A percentile compares a stretch with the other conserved stretches of the same genome.
phyloP scores from a whole-genome alignment of 2,888 invertebrate genomes.

The Scaeva pyrastri region DNA sequence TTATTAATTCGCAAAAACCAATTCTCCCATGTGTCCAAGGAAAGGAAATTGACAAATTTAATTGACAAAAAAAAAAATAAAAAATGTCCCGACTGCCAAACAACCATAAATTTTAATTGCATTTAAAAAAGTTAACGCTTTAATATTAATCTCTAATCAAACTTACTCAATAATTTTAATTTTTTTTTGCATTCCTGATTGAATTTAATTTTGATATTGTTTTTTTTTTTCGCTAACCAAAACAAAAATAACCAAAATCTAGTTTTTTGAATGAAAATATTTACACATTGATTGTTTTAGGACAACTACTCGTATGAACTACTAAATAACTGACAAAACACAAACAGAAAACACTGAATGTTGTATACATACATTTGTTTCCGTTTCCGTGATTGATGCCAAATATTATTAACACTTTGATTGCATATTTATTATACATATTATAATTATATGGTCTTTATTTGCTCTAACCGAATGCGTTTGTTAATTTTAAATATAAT shows the following conservation, averaged over 20 bases:
- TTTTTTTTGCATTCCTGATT: conserved; percentile 68
- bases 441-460: conserved; percentile 31
- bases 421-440: conserved; percentile 52
- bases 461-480: conserved; percentile 72
- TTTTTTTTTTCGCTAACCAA: conserved; percentile 66
- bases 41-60: conserved; percentile 11
- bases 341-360: conserved; percentile 35
- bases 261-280: conserved; percentile 53
- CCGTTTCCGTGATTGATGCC: conserved; percentile 52
- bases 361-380: conserved; percentile 33
- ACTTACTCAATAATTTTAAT: conserved; percentile 29
- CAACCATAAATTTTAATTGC: conserved; percentile 69
- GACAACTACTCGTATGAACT: conserved; percentile 23
- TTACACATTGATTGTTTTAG: conserved; percentile 39
- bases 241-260: conserved; percentile 71
- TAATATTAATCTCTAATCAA: conserved; percentile 38
- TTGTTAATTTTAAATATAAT: conserved; percentile 59
- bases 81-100: conserved; percentile 75
- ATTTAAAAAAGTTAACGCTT: conserved; percentile 65
- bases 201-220: conserved; percentile 8
- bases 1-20: not conserved
- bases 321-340: conserved; percentile 26
- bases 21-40: not conserved
- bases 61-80: conserved; percentile 56
- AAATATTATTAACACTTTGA: conserved; percentile 62